These are phyloP conservation scores for Mycetomoellerius zeteki DNA, from an alignment of 1,140 invertebrate species.

Conservation along the genomic window DNA sequence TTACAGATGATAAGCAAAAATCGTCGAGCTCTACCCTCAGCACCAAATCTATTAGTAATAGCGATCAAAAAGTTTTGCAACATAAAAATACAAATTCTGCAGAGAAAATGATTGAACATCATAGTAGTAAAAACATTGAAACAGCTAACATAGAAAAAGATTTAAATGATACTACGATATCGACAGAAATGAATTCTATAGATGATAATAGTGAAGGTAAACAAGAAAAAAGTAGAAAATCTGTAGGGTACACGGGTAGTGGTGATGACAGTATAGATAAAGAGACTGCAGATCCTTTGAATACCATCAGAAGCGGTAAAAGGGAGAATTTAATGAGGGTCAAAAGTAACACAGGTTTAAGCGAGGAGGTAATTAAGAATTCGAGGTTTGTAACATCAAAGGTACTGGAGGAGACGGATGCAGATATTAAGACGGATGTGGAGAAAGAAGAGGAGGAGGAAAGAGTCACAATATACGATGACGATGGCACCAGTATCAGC, in stretches of 20 bases:
- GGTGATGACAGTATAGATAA: slow-evolving; percentile 43
- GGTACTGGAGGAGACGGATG: slow-evolving; percentile 77
- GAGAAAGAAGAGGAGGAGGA: slow-evolving; percentile 77
- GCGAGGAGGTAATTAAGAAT: slow-evolving; percentile 79
- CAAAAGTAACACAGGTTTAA: slow-evolving; percentile 63
- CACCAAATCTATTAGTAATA: slow-evolving; percentile 56
- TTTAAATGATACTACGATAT: slow-evolving; percentile 47
- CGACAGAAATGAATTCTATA: slow-evolving; percentile 49
- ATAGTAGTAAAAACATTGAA: slow-evolving; percentile 65
- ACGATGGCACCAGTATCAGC: slow-evolving; percentile 85
- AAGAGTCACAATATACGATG: slow-evolving; percentile 84
- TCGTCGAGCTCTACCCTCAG: slow-evolving; percentile 40
- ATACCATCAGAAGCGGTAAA: slow-evolving; percentile 25
- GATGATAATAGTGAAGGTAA: slow-evolving; percentile 55
- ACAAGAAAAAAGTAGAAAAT: slow-evolving; percentile 58
- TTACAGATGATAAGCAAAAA: slow-evolving; percentile 66
- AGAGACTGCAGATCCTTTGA: slow-evolving; percentile 32
- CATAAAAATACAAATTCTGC: slow-evolving; percentile 58
- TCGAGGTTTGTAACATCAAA: slow-evolving; percentile 84
- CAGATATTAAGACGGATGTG: slow-evolving; percentile 75
- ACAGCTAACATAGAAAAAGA: slow-evolving; percentile 58
- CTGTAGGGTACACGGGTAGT: slow-evolving; percentile 25
- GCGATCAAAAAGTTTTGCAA: slow-evolving; percentile 45
- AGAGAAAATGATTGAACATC: slow-evolving; percentile 70
- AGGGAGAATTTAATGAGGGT: neutral